These are phyloP conservation scores for Rhea americana DNA, from an alignment of 2,113 vertebrate genomes.

Conservation along the genomic window DNA sequence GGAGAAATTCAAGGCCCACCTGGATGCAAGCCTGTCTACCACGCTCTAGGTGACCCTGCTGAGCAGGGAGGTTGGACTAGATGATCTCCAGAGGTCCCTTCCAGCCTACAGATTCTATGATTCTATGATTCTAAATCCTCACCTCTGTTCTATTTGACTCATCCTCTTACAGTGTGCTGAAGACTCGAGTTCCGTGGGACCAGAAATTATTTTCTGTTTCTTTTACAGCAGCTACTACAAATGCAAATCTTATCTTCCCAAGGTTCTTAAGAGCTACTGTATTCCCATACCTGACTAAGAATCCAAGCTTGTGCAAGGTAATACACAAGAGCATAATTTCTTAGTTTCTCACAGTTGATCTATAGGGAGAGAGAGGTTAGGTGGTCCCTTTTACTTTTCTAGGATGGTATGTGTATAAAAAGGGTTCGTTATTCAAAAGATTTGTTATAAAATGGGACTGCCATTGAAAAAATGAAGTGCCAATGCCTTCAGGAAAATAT, in stretches of 20 bases:
- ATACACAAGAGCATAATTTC: not conserved
- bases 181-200: not conserved
- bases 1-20: no score
- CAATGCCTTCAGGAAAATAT: not conserved
- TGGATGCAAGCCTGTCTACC: no score
- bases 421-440: not conserved
- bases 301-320: not conserved
- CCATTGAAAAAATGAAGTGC: constrained; percentile 14
- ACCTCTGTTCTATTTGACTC: not conserved
- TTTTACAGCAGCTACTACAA: not conserved
- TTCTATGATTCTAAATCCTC: not conserved
- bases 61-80: no score
- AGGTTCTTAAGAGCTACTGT: not conserved
- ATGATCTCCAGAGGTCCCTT: no score
- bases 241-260: not conserved
- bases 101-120: no score
- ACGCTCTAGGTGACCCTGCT: no score
- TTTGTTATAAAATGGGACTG: not conserved
- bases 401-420: not conserved
- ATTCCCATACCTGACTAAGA: not conserved
- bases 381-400: not conserved
- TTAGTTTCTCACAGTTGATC: not conserved
- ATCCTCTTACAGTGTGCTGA: not conserved
- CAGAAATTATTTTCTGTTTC: not conserved
- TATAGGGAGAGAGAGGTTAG: not conserved